Base-by-base conservation (phyloP, 1,140 invertebrate genomes). In the Agrilus planipennis region DNA sequence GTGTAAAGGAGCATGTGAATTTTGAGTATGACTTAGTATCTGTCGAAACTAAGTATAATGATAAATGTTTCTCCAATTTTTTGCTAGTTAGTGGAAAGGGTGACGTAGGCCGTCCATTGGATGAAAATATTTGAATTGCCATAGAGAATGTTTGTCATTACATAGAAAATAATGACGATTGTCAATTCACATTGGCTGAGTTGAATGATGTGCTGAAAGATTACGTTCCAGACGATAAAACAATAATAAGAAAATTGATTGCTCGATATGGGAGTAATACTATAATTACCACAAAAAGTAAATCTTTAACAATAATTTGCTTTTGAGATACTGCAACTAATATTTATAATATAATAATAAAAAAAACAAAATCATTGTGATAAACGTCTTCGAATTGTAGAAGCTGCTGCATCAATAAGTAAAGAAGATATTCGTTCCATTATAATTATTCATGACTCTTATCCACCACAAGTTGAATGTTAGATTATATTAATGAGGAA, bases 111-210 rank as follows among this genome's bases (percentile, higher is more conserved):
- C 48, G 51, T 15, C 30, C 3, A 17, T 19, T 6, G 52, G 46
- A 57, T 50, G 40, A 53, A 54, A 46, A 53, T 51, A 48, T 55
- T 39, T 51, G 47, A 43, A 17, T 50, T 32, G 53, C 53, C 46
- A 58, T 58, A 51, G 41, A 51, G 31, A 43, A 56, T 38, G 57
- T 58, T 51, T 57, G 55, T 49, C 31, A 23, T 51, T 58, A 56
- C 39, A 56, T 57, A 46, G 56, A 58, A 55, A 56, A 58, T 54
- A 49, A 57, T 52, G 49, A 47, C 34, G 54, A 49, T 39, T 51
- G 34, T 34, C 39, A 39, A 16, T 39, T 28, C 14, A 28, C 37
- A 7, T 23, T 36, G 5, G n/a, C 7, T 12, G 34, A 36, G n/a
- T 23, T 36, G 11, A 36, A 36, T 21, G 34, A 6, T 21, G 19